These are phyloP conservation scores for Lasioglossum baleicum DNA, from an alignment of 1,140 invertebrate genomes.

Conservation along the genomic window DNA sequence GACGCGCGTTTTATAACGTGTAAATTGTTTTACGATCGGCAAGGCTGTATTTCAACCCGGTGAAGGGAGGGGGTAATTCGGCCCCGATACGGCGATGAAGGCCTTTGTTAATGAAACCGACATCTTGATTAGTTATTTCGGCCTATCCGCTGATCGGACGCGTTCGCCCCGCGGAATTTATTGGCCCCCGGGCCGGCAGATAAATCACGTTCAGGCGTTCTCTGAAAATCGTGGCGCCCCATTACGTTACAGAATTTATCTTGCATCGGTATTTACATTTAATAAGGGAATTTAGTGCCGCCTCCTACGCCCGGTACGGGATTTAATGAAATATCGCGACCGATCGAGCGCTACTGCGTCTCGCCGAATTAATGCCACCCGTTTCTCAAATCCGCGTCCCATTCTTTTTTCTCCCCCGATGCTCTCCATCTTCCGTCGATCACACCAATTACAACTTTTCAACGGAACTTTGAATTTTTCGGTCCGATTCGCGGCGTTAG, in stretches of 20 bases:
- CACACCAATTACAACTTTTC: too few species aligned
- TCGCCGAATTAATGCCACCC: background rate
- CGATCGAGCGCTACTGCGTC: background rate
- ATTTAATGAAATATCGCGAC: constrained; percentile 36
- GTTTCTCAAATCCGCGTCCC: too few species aligned
- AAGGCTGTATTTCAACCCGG: constrained; percentile 28
- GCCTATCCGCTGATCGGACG: constrained; percentile 40
- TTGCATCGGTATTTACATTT: constrained; percentile 39
- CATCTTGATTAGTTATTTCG: constrained; percentile 63
- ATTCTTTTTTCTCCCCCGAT: too few species aligned
- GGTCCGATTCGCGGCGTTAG: too few species aligned
- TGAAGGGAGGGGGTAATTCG: constrained; percentile 18
- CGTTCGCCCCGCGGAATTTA: constrained; percentile 49
- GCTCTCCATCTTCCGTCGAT: too few species aligned
- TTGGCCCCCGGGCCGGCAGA: constrained; percentile 27
- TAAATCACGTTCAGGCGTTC: constrained; percentile 53
- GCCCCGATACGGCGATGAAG: constrained; percentile 34
- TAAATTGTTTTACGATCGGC: constrained; percentile 57
- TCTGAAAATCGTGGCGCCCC: constrained; percentile 21
- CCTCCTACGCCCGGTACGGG: background rate
- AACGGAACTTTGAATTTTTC: too few species aligned
- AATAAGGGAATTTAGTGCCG: constrained; percentile 41
- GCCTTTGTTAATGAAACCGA: constrained; percentile 58
- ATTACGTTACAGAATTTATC: constrained; percentile 42
- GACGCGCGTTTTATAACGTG: constrained; percentile 29